Evolutionary conservation across 2,113 vertebrate species (phyloP).

Genomic region (Semicossyphus pulcher): DNA sequence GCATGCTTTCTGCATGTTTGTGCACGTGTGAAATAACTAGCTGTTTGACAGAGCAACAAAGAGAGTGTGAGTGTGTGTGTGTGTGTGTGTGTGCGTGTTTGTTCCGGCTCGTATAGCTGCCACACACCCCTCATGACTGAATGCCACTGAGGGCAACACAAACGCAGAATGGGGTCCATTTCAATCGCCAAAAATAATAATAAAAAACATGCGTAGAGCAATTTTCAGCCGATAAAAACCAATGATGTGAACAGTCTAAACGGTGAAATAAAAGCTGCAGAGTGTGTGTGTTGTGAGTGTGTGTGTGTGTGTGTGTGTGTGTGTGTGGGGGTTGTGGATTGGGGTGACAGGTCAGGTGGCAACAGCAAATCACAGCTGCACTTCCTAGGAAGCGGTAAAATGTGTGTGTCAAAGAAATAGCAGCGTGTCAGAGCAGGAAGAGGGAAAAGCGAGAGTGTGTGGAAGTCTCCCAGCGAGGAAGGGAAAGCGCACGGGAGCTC

Average conservation of each 20-base stretch:
- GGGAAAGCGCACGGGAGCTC: slow-evolving; percentile 22
- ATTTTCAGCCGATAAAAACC: slow-evolving; percentile 49
- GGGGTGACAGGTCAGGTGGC: slow-evolving; percentile 60
- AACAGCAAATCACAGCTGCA: slow-evolving; percentile 63
- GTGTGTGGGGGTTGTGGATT: background rate
- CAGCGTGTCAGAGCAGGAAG: slow-evolving; percentile 57
- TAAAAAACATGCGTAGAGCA: slow-evolving; percentile 30
- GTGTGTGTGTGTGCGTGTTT: slow-evolving; percentile 30
- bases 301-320: background rate
- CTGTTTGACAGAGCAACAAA: slow-evolving; percentile 62
- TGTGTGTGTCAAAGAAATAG: slow-evolving; percentile 58
- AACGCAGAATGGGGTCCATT: slow-evolving; percentile 35
- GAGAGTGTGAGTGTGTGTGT: slow-evolving; percentile 35
- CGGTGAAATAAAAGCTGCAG: slow-evolving; percentile 51
- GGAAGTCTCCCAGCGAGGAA: slow-evolving; percentile 37
- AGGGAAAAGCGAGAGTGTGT: slow-evolving; percentile 31
- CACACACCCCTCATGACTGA: slow-evolving; percentile 55
- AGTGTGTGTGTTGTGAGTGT: no score
- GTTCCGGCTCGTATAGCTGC: slow-evolving; percentile 34
- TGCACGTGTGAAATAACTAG: slow-evolving; percentile 57
- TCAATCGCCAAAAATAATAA: slow-evolving; percentile 41
- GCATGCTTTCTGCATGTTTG: slow-evolving; percentile 41
- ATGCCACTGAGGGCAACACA: slow-evolving; percentile 49
- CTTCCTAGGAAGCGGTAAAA: slow-evolving; percentile 55
- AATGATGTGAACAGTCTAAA: slow-evolving; percentile 42